Base-by-base conservation (phyloP, 2,113 vertebrate species). In the Perca schrenkii region DNA sequence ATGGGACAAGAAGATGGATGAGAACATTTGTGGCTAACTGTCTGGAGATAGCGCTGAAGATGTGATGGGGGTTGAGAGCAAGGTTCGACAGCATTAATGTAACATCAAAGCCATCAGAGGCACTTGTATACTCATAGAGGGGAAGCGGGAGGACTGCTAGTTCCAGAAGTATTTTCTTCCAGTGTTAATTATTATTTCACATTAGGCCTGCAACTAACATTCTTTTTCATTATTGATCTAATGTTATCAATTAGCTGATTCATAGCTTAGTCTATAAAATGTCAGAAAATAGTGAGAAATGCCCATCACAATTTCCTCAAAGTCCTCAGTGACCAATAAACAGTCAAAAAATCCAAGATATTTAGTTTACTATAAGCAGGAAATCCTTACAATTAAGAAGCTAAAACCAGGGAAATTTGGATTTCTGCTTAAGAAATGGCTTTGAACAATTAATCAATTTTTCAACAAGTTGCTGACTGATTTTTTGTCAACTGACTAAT, bases 1-100 rank as follows among this genome's bases (percentile, higher is more conserved):
- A 97, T 96, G 94, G 95, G 96, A 96, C 96, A 96, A 95, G 94
- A 97, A 97, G 97, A 99, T 96, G 96, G 96, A 98, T 98, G 96
- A 93, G 92, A 94, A 95, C 94, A 95, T 96, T 95, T 95, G 95
- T 94, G 95, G 94, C 85, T 85, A 93, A 95, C 92, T 92, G 94
- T 96, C 96, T 95, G 86, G 92, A 91, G 94, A 95, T 94, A 94
- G 94, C 93, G 96, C 95, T 50, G 78, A 77, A 79, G 76, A 79
- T 81, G 82, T 79, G 82, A 71, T 49, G 74, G 49, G 64, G 67
- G 81, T 31, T 40, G 69, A 74, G 75, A 78, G 79, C 47, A 74
- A 69, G 85, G 80, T 89, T 90, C 83, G 83, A 61, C 73, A 80
- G 86, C 76, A 49, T 88, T 82, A 76, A 88, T 85, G 85, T 64